Base-by-base conservation (phyloP, 2,113 vertebrate species). In the Malurus melanocephalus region DNA sequence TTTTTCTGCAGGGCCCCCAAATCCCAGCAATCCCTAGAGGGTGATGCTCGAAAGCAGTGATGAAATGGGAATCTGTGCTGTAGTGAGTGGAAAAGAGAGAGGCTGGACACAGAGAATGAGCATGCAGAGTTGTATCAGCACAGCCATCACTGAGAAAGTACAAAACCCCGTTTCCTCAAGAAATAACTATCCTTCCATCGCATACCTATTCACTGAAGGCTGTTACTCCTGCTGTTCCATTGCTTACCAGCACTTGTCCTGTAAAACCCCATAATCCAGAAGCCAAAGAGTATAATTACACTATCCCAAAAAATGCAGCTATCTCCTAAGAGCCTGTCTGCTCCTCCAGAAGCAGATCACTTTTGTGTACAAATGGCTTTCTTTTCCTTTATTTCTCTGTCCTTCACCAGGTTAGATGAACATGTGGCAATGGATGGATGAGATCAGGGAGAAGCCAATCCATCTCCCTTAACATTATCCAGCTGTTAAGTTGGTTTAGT, bases 111-210 rank as follows among this genome's bases (percentile, higher is more conserved):
- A 6, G 49, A 27, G 10, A 51, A 74, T 20, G 17, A 68, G 11
- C 40, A 24, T 1, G 7, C 30, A 38, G 32, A 76, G 43, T 20
- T 22, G 2, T 6, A 24, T 19, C 38, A 48, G 8, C 3, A 3
- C 64, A 62, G 45, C 32, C 49, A 33, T 16, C 17, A 17, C 20
- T 19, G 48, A 22, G 16, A 35, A 72, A 78, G 8, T 13, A 49
- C n/a, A 66, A 26, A 61, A 5, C 2, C 24, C n/a, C 0, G 1
- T 26, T 59, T 68, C 59, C 40, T 55, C 32, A 23, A 1, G 0
- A 62, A 71, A 38, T 56, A 61, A 32, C 51, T 26, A 8, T 32
- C 23, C 16, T 71, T 66, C 81, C 30, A 16, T 46, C 33, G 14
- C 0, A 2, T 13, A 38, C 20, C 51, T 30, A 9, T 43, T 80